phyloP scores from a whole-genome alignment of 2,797 vertebrate species.

The Tapera naevia region DNA sequence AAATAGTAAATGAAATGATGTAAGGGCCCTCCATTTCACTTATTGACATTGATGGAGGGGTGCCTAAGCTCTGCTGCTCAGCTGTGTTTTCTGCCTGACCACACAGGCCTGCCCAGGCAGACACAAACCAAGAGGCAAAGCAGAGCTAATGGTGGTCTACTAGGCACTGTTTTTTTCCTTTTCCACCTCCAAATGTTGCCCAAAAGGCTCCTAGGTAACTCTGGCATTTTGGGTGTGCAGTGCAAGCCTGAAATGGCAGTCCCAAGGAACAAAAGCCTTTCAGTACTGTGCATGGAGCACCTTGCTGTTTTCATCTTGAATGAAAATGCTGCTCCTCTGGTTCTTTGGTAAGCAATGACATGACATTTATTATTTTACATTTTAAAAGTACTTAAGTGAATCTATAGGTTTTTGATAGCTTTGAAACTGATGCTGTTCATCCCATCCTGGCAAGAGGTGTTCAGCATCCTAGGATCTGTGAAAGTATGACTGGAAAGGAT shows the following conservation, averaged over 20 bases:
- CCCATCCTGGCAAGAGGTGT: background rate
- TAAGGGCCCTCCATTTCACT: conserved; percentile 81
- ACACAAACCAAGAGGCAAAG: conserved; percentile 35
- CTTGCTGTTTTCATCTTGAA: background rate
- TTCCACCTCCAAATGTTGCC: background rate
- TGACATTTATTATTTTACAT: background rate
- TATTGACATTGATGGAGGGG: conserved; percentile 97
- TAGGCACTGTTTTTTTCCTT: background rate
- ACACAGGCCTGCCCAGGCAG: conserved; percentile 58
- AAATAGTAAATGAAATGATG: conserved; percentile 95
- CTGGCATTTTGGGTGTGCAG: background rate
- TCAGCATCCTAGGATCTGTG: background rate
- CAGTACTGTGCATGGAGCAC: background rate
- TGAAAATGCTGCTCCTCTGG: background rate
- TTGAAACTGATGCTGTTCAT: background rate
- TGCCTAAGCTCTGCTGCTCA: conserved; percentile 73
- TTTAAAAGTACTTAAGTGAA: background rate
- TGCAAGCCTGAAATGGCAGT: background rate
- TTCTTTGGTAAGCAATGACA: background rate
- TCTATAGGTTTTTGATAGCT: background rate
- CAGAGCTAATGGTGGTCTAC: background rate
- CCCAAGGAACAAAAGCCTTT: background rate
- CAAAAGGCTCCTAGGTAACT: background rate
- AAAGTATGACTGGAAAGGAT: background rate
- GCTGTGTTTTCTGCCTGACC: conserved; percentile 79